A percentile compares a stretch with the other conserved stretches of the same genome.
Conservation (phyloP, 2,888 invertebrate species). For the Tachystola acroxantha region DNA sequence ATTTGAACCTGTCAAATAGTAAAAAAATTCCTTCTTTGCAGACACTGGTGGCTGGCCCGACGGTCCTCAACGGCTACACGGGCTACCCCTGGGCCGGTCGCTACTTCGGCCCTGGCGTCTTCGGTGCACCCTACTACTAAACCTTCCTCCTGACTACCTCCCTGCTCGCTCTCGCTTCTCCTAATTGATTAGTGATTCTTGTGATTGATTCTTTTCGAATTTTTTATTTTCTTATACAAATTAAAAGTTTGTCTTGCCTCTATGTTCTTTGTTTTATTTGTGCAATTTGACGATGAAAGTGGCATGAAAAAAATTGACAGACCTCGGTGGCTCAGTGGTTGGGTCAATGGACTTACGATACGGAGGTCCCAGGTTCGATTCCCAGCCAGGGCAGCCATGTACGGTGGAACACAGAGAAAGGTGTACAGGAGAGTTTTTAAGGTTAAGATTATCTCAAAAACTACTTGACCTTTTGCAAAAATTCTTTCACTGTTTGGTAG, state of each 20-base stretch:
- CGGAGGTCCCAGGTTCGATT: no score
- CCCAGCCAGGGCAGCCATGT: no score
- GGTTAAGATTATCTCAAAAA: no score
- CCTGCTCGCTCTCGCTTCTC: conserved; percentile 3
- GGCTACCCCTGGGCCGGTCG: conserved; percentile 33
- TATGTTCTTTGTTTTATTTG: conserved; percentile 3
- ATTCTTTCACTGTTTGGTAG: no score
- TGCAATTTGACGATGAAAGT: no score
- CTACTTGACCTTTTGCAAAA: no score
- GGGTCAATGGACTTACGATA: no score
- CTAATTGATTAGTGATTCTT: neutral
- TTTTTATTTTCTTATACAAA: neutral
- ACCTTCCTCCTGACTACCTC: conserved; percentile 6
- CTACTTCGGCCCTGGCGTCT: conserved; percentile 39
- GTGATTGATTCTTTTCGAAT: conserved; percentile 7
- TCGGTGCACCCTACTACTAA: conserved; percentile 36
- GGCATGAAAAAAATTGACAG: no score
- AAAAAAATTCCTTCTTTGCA: conserved; percentile 19
- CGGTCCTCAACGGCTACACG: conserved; percentile 47
- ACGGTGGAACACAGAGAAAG: no score
- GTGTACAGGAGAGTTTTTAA: no score
- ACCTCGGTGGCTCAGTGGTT: no score
- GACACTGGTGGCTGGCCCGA: conserved; percentile 66
- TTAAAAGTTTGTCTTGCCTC: conserved; percentile 6
- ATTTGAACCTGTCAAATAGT: no score